Evolutionary conservation across 2,797 vertebrate genomes (phyloP), one percentile per base, ranked within the genome.

Genomic region (Fundulus diaphanus): DNA sequence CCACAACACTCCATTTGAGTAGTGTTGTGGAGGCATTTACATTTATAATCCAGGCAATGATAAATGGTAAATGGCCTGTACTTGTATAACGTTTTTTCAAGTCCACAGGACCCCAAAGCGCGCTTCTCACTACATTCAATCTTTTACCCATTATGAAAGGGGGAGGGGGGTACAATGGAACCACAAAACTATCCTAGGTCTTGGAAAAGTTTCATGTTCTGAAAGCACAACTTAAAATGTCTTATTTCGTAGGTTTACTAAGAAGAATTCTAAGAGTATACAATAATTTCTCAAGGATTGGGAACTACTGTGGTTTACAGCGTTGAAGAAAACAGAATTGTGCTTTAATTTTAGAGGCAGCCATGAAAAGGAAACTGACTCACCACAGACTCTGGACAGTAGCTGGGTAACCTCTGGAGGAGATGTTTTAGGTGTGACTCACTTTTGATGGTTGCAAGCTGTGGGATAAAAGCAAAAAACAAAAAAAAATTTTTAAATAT

Each of bases 311-410:
- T n/a, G 27, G 20, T 12, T 66, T 15, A 46, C 6, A 29, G 9
- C 18, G 8, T 20, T 68, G 44, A 49, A 49, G 20, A 20, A 65
- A 65, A 40, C 35, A 65, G 61, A 68, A 16, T n/a, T 20, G 42
- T 49, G 18, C 31, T 7, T n/a, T 18, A 68, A 48, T 29, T 16
- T 48, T 31, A 20, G n/a, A 11, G 29, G 7, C 3, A 1, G 27
- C 8, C 27, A 8, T 51, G 20, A 27, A 31, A 9, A 15, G 20
- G 20, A 56, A 66, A 33, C 12, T 2, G 27, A 79, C 96, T 95
- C 94, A 99, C 98, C 98, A 99, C 96, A 59, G 97, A 96, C 92
- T 97, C 97, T 16, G 98, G 96, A 85, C 98, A 99, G 93, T 99
- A 99, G 77, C 97, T 95, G 61, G 98, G 98, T 85, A 98, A 95